Evolutionary conservation across 2,797 vertebrate species (phyloP), one percentile per base, ranked within the genome.

Genomic region (Brachymystax lenok): DNA sequence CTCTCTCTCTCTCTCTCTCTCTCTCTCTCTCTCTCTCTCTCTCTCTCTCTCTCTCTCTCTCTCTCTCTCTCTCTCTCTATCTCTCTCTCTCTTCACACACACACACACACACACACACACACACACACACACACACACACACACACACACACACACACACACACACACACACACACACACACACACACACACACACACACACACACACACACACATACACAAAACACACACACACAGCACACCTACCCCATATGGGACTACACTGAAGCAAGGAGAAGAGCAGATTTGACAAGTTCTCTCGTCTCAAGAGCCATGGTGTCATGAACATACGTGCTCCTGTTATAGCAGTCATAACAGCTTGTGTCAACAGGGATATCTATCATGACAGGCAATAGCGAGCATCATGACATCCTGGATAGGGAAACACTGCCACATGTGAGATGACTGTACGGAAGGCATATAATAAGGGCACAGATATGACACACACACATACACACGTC

Each of bases 361-460:
- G 14, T 61, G 35, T 74, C n/a, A 63, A n/a, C 52, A 33, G 27
- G 54, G 17, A 24, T 13, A 19, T 28, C 71, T 56, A 13, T 71
- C 59, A 72, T 81, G 80, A 79, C 84, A 77, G 59, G 69, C 51
- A 33, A 77, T 74, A 73, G 75, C 64, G 77, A 75, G 74, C 76
- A 77, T 80, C 78, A 71, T 80, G 71, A 50, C 71, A 75, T 74
- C 71, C 40, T 21, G 66, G 74, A 76, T 52, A 73, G 67, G 79
- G 79, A 70, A 59, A 76, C 73, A 63, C 72, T 51, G 59, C 76
- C 76, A 72, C 40, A 54, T 69, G 28, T 72, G 69, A 74, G 73
- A 68, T 73, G 74, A 76, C 28, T 27, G 7, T 51, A 50, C 5
- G 5, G 14, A 50, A 5, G 30, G n/a, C 40, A 40, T 51, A n/a